phyloP scores from a whole-genome alignment of 2,888 invertebrate genomes.

The Unio delphinus region DNA sequence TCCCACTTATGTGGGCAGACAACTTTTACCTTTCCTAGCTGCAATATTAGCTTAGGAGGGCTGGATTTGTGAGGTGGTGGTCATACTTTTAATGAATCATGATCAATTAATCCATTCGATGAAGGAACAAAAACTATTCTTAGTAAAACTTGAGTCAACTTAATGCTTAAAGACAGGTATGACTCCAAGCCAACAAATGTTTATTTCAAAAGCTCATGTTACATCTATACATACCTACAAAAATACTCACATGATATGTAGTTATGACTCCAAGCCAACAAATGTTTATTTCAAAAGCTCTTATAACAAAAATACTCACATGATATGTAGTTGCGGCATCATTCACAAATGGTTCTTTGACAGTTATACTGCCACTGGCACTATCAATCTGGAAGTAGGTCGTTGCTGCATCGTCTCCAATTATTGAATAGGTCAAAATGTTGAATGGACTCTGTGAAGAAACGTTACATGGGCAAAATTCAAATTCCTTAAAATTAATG shows the following conservation, averaged over 20 bases:
- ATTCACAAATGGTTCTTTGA: constrained; percentile 34
- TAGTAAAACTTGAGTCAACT: no score
- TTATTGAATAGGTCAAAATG: constrained; percentile 54
- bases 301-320: constrained; percentile 20
- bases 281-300: not conserved
- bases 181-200: no score
- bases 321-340: constrained; percentile 36
- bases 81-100: no score
- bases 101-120: no score
- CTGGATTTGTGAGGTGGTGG: no score
- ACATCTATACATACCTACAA: no score
- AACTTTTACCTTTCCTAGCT: no score
- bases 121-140: no score
- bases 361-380: constrained; percentile 32
- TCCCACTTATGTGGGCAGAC: no score
- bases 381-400: constrained; percentile 55
- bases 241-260: constrained; percentile 22
- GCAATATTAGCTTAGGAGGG: no score
- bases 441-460: constrained; percentile 57
- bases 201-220: not conserved
- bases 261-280: no score
- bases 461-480: not conserved
- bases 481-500: not conserved
- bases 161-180: no score
- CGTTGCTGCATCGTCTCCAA: constrained; percentile 60